phyloP scores from a whole-genome alignment of 2,797 vertebrate genomes.

The Mycteria americana region DNA sequence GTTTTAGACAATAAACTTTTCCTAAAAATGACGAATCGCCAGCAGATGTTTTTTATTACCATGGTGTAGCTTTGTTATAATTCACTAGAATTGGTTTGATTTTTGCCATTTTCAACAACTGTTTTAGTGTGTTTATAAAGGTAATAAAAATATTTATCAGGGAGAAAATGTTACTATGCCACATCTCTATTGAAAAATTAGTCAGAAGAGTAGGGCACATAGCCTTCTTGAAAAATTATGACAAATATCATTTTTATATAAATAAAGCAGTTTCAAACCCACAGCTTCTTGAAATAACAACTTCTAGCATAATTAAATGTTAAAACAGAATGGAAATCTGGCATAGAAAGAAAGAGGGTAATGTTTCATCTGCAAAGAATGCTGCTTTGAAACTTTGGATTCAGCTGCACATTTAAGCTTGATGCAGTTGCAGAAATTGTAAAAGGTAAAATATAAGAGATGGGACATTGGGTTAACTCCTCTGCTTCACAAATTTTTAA shows the following conservation, averaged over 20 bases:
- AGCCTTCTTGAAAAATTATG: constrained; percentile 36
- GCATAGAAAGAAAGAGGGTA: constrained; percentile 49
- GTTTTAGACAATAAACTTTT: constrained; percentile 28
- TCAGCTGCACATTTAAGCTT: background rate
- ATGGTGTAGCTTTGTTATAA: constrained; percentile 29
- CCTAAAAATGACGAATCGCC: background rate
- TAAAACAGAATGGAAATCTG: constrained; percentile 68
- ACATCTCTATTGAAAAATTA: constrained; percentile 37
- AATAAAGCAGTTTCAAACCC: constrained; percentile 52
- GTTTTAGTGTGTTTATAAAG: constrained; percentile 56
- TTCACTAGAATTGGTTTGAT: constrained; percentile 45
- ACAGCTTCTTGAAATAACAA: constrained; percentile 64
- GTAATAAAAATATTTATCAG: constrained; percentile 55
- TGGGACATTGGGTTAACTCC: background rate
- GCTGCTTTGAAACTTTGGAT: constrained; percentile 40
- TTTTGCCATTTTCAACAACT: constrained; percentile 57
- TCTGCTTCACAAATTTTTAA: background rate
- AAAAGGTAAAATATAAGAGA: background rate
- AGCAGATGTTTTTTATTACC: constrained; percentile 55
- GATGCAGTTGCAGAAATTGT: background rate
- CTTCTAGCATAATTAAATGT: constrained; percentile 62
- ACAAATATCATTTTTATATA: constrained; percentile 44
- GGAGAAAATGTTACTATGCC: constrained; percentile 19
- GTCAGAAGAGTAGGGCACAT: background rate
- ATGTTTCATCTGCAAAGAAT: constrained; percentile 64